phyloP scores from a whole-genome alignment of 2,888 invertebrate species.

The Dryomyza anilis region DNA sequence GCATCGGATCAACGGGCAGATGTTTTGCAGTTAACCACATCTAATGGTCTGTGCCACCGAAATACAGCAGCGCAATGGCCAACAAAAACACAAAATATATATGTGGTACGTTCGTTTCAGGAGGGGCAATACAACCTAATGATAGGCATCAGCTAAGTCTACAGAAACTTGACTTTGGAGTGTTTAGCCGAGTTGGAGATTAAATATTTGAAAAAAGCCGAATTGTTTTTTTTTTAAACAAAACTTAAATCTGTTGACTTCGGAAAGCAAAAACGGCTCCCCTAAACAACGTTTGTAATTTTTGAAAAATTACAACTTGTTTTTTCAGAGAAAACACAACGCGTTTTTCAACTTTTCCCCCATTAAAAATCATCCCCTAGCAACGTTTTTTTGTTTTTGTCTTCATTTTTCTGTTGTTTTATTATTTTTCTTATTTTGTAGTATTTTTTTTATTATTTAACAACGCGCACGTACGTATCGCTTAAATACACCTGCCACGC shows the following conservation, averaged over 20 bases:
- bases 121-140: conserved; percentile 42
- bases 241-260: neutral
- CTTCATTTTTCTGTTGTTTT: conserved; percentile 8
- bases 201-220: neutral
- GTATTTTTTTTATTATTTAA: too few relatives aligned
- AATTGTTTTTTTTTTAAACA: neutral
- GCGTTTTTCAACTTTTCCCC: conserved; percentile 5
- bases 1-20: conserved; percentile 43
- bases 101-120: neutral
- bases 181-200: neutral
- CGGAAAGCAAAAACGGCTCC: neutral
- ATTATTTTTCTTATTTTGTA: conserved; percentile 12
- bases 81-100: conserved; percentile 11
- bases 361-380: conserved; percentile 40
- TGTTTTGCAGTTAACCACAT: conserved; percentile 57
- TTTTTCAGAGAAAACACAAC: too few relatives aligned
- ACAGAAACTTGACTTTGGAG: conserved; percentile 1
- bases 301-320: conserved; percentile 7
- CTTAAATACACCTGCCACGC: conserved; percentile 60
- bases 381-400: conserved; percentile 20
- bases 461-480: conserved; percentile 31
- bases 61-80: conserved; percentile 24
- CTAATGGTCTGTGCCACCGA: conserved; percentile 60
- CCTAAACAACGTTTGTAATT: neutral
- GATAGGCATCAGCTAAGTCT: conserved; percentile 48